Conservation (phyloP, 2,888 invertebrate species). For the Drosophila nr. perissopoda region DNA sequence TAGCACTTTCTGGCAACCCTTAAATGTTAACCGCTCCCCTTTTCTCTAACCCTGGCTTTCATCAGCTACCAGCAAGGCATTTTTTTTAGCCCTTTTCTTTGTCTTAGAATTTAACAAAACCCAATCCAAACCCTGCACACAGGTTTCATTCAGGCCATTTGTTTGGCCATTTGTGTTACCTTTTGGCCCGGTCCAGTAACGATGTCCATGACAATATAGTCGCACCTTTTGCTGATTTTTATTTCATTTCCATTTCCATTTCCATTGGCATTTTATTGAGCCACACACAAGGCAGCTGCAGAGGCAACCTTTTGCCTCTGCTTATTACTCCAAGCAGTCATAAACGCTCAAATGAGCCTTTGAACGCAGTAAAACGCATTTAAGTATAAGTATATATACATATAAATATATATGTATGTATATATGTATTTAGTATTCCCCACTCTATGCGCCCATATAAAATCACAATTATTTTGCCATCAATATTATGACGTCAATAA, state of each 20-base stretch:
- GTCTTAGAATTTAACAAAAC: slow-evolving; percentile 46
- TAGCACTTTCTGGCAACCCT: slow-evolving; percentile 17
- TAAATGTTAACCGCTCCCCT: slow-evolving; percentile 1
- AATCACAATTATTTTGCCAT: slow-evolving; percentile 76
- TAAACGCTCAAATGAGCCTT: slow-evolving; percentile 73
- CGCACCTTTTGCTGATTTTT: slow-evolving; percentile 80
- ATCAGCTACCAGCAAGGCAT: not conserved
- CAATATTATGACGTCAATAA: slow-evolving; percentile 75
- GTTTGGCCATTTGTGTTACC: slow-evolving; percentile 50
- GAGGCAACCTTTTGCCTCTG: slow-evolving; percentile 63
- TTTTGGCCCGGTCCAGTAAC: slow-evolving; percentile 36
- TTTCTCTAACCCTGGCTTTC: not conserved
- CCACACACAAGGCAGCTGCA: slow-evolving; percentile 33
- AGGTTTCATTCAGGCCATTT: slow-evolving; percentile 35
- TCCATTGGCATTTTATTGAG: slow-evolving; percentile 69
- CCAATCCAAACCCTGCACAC: not conserved
- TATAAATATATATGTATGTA: not conserved
- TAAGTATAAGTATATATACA: slow-evolving; percentile 24
- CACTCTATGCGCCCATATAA: slow-evolving; percentile 28
- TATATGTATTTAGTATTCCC: not conserved
- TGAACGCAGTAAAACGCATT: slow-evolving; percentile 55
- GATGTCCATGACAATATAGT: slow-evolving; percentile 61
- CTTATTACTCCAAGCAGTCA: slow-evolving; percentile 70
- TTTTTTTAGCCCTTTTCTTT: slow-evolving; percentile 27
- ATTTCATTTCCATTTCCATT: slow-evolving; percentile 74